Conservation (phyloP, 2,113 vertebrate genomes). For the Cheilinus undulatus region DNA sequence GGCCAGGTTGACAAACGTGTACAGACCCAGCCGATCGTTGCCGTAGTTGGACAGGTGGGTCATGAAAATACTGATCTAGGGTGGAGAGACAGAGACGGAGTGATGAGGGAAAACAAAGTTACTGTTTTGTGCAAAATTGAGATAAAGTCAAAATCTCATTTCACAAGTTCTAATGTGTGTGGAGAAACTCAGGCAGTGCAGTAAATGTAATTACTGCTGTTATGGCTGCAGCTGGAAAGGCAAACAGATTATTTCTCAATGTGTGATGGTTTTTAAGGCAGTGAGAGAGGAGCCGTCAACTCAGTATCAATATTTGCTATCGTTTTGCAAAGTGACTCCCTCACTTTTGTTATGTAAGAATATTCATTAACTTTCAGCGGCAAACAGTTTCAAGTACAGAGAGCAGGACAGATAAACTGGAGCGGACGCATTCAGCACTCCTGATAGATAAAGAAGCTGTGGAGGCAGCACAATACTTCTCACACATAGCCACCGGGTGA, state of each 20-base stretch:
- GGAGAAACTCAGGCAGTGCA: slow-evolving; percentile 25
- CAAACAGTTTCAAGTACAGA: slow-evolving; percentile 39
- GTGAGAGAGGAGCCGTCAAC: slow-evolving; percentile 41
- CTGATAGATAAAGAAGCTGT: slow-evolving; percentile 60
- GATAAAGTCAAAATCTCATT: slow-evolving; percentile 57
- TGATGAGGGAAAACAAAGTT: slow-evolving; percentile 11
- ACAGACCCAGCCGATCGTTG: slow-evolving; percentile 94
- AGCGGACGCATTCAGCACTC: slow-evolving; percentile 50
- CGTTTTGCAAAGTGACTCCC: slow-evolving; percentile 40
- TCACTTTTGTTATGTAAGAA: slow-evolving; percentile 49
- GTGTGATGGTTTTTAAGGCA: slow-evolving; percentile 32
- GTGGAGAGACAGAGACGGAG: slow-evolving; percentile 27
- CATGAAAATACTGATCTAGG: slow-evolving; percentile 97
- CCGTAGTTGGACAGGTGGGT: slow-evolving; percentile 98
- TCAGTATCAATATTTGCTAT: slow-evolving; percentile 49
- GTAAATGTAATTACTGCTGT: slow-evolving; percentile 56
- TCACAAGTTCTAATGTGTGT: slow-evolving; percentile 47
- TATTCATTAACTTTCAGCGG: slow-evolving; percentile 47
- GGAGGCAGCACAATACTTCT: slow-evolving; percentile 54
- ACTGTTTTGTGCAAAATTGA: slow-evolving; percentile 38
- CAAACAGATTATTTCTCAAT: slow-evolving; percentile 57
- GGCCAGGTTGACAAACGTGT: slow-evolving; percentile 95
- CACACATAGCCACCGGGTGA: slow-evolving; percentile 51
- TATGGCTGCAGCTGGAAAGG: slow-evolving; percentile 51
- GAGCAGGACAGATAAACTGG: slow-evolving; percentile 45